Conservation (phyloP, 2,888 invertebrate species). For the Lagria hirta region DNA sequence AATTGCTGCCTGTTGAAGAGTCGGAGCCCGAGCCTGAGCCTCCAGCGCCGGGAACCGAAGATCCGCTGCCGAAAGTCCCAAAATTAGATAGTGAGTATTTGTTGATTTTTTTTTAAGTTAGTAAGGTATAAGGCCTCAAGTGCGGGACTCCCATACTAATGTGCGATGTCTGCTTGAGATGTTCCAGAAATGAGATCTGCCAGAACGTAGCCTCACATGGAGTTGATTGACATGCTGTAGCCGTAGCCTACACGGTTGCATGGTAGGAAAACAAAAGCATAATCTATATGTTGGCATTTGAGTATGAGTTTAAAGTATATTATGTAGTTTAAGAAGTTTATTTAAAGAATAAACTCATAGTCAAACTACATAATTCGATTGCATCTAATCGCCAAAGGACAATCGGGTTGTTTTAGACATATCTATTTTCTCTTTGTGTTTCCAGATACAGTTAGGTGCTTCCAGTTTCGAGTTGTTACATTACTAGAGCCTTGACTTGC, state of each 20-base stretch:
- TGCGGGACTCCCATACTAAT: conserved; percentile 52
- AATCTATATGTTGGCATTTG: conserved; percentile 44
- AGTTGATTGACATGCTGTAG: conserved; percentile 49
- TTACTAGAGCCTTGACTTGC: conserved; percentile 41
- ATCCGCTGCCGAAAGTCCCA: conserved; percentile 41
- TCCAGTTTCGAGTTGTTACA: conserved; percentile 39
- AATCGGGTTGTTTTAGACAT: conserved; percentile 46
- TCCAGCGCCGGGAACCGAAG: conserved; percentile 51
- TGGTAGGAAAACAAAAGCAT: conserved; percentile 49
- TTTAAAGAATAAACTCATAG: conserved; percentile 32
- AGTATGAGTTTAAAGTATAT: conserved; percentile 47
- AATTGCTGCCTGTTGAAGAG: too few species aligned
- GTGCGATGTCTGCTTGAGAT: conserved; percentile 58
- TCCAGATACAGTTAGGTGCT: conserved; percentile 54
- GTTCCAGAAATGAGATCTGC: conserved; percentile 56
- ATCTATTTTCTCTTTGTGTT: conserved; percentile 57
- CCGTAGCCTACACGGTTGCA: conserved; percentile 53
- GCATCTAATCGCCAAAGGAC: conserved; percentile 14
- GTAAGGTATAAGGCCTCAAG: conserved; percentile 41
- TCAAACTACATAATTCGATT: conserved; percentile 33
- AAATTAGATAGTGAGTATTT: conserved; percentile 47
- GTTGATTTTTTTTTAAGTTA: conserved; percentile 23
- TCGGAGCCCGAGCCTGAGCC: conserved; percentile 38
- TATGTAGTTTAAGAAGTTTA: conserved; percentile 10
- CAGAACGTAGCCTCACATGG: conserved; percentile 51